Conservation (phyloP, 2,113 vertebrate species). For the Hiodon alosoides region DNA sequence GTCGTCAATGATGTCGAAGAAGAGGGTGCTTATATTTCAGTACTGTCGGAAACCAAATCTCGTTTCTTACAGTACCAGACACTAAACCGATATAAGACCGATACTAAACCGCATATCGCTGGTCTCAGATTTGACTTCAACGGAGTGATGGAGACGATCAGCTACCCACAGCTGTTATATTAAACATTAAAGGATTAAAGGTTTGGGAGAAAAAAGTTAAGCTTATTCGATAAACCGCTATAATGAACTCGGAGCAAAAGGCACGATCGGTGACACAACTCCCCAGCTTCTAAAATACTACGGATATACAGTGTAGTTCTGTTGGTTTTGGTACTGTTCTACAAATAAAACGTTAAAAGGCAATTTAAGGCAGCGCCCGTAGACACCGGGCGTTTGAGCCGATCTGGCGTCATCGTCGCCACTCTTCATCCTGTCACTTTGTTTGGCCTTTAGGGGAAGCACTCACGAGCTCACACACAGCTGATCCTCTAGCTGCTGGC, state of each 20-base stretch:
- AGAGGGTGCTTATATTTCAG: neutral
- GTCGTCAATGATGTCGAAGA: neutral
- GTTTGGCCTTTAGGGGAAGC: neutral
- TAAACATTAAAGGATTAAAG: too few species aligned
- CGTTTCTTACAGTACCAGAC: neutral
- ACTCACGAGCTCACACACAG: neutral
- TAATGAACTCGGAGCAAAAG: too few species aligned
- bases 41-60: neutral
- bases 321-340: too few species aligned
- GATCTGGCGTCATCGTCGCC: neutral
- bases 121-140: conserved; percentile 10
- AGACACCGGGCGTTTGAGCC: neutral
- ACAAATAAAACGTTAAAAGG: too few species aligned
- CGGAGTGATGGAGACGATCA: neutral
- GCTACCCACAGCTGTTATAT: neutral
- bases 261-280: too few species aligned
- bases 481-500: neutral
- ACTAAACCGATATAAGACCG: neutral
- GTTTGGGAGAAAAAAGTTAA: too few species aligned
- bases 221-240: too few species aligned
- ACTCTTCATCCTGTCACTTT: neutral
- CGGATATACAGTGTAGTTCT: too few species aligned
- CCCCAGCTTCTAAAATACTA: too few species aligned
- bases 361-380: too few species aligned
- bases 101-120: neutral